Conservation (phyloP, 2,888 invertebrate genomes). For the Hyposoter dolosus region DNA sequence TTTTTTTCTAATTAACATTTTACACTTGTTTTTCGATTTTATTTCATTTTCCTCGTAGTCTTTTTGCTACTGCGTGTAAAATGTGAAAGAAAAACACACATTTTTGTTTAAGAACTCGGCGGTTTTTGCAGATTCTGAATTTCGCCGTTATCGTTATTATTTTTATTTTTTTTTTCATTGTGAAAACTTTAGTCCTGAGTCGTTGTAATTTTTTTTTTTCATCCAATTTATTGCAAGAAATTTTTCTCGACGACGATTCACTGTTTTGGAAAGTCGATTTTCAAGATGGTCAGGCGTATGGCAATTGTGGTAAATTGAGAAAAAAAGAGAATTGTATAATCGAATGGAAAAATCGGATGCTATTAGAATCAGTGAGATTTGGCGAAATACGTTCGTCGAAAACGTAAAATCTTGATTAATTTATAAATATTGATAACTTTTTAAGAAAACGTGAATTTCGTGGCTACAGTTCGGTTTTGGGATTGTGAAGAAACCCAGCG, state of each 20-base stretch:
- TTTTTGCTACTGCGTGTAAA: not conserved
- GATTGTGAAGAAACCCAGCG: constrained; percentile 44
- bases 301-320: not conserved
- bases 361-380: constrained; percentile 13
- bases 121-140: no score
- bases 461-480: constrained; percentile 52
- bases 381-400: not conserved
- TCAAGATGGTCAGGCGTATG: not conserved
- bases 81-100: not conserved
- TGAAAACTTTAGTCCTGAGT: not conserved
- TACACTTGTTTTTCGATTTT: not conserved
- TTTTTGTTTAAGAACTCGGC: not conserved
- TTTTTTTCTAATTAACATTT: not conserved
- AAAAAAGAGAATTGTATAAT: not conserved
- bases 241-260: not conserved
- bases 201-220: not conserved
- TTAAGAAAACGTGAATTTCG: constrained; percentile 40
- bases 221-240: not conserved
- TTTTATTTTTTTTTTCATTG: not conserved
- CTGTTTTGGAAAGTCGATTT: not conserved
- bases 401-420: not conserved
- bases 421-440: not conserved
- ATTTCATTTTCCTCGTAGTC: not conserved
- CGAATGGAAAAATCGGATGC: not conserved
- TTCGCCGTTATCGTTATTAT: not conserved